Percentiles rank a stretch among this genome's conserved stretches.
Evolutionary conservation across 2,113 vertebrate species (phyloP).

Genomic region (Heptranchias perlo): DNA sequence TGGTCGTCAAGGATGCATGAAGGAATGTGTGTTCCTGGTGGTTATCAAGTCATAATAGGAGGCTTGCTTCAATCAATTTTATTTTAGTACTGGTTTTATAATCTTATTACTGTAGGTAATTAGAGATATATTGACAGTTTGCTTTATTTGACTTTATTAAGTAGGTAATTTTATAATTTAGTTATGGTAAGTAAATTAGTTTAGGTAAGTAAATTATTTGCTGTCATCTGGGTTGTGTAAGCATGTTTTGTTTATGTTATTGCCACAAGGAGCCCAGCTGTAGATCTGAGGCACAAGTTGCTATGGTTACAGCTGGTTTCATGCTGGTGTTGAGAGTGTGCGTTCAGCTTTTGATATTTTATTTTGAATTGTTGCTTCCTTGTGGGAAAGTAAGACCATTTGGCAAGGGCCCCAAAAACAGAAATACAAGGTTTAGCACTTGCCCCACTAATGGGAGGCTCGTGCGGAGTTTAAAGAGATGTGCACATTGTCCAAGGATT

Average conservation of each 20-base stretch:
- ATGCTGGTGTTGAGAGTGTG: neutral
- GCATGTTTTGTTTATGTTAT: neutral
- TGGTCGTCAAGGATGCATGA: neutral
- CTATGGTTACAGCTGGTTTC: conserved; percentile 19
- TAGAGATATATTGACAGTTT: neutral
- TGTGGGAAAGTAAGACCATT: neutral
- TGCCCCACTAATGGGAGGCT: neutral
- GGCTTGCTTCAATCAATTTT: neutral
- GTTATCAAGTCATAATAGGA: neutral
- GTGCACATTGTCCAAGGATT: neutral
- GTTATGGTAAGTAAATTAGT: too few relatives aligned
- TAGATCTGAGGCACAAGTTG: neutral
- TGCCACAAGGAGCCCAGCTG: conserved; percentile 4
- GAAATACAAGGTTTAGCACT: neutral
- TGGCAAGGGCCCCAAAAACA: neutral
- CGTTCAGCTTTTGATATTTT: conserved; percentile 15
- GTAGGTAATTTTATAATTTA: neutral
- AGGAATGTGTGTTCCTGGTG: neutral
- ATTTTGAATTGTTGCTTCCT: neutral
- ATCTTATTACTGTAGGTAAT: neutral
- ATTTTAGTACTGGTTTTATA: neutral
- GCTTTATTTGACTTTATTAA: neutral
- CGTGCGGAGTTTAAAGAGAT: neutral
- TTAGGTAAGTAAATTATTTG: neutral
- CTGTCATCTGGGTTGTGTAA: neutral